phyloP scores from a whole-genome alignment of 1,140 invertebrate genomes.

The Brachionus paranguensis region DNA sequence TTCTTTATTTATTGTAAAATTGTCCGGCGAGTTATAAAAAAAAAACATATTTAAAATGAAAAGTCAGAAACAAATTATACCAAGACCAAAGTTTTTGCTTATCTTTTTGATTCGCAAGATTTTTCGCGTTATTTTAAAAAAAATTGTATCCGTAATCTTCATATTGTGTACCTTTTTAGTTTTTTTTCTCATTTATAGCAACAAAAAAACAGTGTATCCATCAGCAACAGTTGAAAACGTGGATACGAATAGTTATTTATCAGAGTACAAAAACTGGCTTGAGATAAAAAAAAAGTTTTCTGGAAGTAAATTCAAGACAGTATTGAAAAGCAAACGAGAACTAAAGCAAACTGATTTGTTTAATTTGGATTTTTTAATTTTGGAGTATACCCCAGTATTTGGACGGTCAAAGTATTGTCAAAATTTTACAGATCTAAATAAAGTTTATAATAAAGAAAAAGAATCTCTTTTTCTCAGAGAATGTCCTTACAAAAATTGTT shows the following conservation, averaged over 20 bases:
- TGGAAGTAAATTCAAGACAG: neutral
- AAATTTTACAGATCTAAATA: neutral
- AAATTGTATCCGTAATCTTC: neutral
- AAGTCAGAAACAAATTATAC: neutral
- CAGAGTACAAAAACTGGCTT: neutral
- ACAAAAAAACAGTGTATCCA: neutral
- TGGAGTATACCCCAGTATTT: neutral
- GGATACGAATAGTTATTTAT: neutral
- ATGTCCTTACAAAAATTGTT: constrained; percentile 39
- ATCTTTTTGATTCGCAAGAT: neutral
- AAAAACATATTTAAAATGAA: neutral
- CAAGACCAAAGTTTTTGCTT: neutral
- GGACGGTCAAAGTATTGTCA: neutral
- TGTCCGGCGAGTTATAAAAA: neutral
- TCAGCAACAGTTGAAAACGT: neutral
- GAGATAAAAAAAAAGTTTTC: neutral
- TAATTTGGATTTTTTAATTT: neutral
- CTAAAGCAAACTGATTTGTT: neutral
- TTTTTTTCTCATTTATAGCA: neutral
- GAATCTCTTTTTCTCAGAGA: neutral
- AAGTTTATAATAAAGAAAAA: neutral
- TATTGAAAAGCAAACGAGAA: neutral
- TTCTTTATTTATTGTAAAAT: too few species aligned
- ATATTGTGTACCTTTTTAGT: neutral
- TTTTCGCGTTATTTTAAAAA: neutral